Conservation (phyloP, 2,113 vertebrate species). For the Apteryx mantelli region DNA sequence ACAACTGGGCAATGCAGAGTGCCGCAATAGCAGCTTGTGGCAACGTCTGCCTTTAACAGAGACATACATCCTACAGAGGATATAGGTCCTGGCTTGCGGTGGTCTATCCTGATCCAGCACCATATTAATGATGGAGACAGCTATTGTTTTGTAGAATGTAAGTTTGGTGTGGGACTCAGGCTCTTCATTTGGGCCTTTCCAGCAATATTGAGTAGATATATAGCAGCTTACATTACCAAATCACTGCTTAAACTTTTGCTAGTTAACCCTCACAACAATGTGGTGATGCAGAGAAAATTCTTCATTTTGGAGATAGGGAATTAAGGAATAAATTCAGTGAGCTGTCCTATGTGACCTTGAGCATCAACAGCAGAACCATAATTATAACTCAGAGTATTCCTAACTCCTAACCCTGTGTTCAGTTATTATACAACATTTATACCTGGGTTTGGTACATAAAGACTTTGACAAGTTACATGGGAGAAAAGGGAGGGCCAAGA, state of each 20-base stretch:
- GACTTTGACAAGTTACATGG: constrained; percentile 20
- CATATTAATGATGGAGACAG: neutral
- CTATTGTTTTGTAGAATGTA: neutral
- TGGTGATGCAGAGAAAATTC: neutral
- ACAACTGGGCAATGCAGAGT: neutral
- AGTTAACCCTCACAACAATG: neutral
- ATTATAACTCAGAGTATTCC: constrained; percentile 67
- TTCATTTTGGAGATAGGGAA: neutral
- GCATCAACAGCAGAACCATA: constrained; percentile 70
- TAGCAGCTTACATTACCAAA: neutral
- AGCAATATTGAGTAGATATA: neutral
- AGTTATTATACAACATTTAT: constrained; percentile 44
- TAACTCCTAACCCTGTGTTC: constrained; percentile 63
- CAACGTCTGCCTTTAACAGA: neutral
- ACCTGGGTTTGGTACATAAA: constrained; percentile 59
- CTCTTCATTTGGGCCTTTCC: neutral
- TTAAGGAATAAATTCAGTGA: constrained; percentile 1
- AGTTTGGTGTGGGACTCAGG: neutral
- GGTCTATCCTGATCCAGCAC: neutral
- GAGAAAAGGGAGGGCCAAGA: constrained; percentile 8
- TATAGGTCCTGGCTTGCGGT: neutral
- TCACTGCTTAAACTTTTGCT: neutral
- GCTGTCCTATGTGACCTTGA: neutral
- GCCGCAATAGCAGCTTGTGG: neutral
- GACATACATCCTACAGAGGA: neutral